These are phyloP conservation scores for Dipodomys ordii DNA, from an alignment of 2,113 vertebrate genomes.

Conservation along the genomic window DNA sequence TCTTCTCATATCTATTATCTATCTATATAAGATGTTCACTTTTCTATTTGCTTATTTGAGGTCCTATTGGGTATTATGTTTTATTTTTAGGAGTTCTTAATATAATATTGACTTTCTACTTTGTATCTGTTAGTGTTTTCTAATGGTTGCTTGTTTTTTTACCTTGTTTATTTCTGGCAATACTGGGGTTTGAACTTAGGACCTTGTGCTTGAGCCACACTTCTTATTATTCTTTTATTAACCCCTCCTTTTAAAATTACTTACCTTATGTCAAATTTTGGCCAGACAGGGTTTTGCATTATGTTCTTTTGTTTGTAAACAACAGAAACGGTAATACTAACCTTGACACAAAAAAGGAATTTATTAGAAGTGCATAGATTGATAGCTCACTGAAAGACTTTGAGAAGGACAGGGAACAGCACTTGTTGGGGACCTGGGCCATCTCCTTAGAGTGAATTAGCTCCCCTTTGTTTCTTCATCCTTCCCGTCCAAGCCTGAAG, in stretches of 20 bases:
- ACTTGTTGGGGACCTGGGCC: background rate
- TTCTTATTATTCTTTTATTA: background rate
- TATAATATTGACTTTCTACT: background rate
- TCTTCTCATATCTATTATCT: too few relatives aligned
- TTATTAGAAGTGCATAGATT: background rate
- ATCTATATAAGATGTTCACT: background rate
- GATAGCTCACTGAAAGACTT: background rate
- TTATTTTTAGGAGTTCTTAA: background rate
- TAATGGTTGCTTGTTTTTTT: conserved; percentile 46
- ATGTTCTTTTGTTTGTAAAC: background rate
- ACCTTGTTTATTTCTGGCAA: background rate
- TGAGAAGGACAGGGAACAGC: background rate
- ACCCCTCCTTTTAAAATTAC: background rate
- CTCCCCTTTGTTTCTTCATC: background rate
- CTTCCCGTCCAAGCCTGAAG: background rate
- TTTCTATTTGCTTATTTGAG: conserved; percentile 14
- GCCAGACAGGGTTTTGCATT: background rate
- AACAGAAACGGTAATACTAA: background rate
- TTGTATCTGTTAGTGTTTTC: conserved; percentile 36
- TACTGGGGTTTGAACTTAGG: background rate
- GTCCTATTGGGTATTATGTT: background rate
- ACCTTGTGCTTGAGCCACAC: too few relatives aligned
- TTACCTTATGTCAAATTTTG: background rate
- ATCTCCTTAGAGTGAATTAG: background rate
- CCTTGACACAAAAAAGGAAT: background rate